Conservation (phyloP, 2,797 vertebrate species). For the Cossypha polioptera region DNA sequence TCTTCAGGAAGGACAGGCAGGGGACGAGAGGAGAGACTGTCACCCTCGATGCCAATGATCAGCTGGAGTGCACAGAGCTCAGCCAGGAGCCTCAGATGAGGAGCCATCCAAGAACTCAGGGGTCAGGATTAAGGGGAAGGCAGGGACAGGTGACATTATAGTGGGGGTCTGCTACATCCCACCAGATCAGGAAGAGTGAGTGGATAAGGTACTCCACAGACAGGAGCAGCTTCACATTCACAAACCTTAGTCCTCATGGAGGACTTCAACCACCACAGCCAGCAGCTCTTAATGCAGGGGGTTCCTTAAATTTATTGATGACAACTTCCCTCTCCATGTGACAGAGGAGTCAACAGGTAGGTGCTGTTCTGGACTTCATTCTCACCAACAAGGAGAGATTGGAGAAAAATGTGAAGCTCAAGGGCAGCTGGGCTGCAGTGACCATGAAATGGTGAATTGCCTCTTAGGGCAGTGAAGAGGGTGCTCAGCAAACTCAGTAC, state of each 20-base stretch:
- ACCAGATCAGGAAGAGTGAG: not conserved
- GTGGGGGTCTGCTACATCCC: not conserved
- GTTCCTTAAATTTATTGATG: not conserved
- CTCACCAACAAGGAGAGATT: not conserved
- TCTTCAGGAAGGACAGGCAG: not conserved
- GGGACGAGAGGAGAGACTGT: not conserved
- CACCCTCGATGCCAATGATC: not conserved
- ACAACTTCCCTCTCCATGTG: not conserved
- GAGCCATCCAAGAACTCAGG: not conserved
- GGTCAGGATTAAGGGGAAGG: not conserved
- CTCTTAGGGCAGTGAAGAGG: not conserved
- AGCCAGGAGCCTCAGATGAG: not conserved
- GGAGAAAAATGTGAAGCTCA: not conserved
- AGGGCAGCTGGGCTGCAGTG: not conserved
- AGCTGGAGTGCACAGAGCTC: not conserved
- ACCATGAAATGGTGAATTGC: not conserved
- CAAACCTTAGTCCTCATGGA: not conserved
- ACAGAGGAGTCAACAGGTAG: not conserved
- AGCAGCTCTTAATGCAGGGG: not conserved
- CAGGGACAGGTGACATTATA: not conserved
- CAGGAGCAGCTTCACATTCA: not conserved
- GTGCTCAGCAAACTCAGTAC: not conserved
- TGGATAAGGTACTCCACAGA: not conserved
- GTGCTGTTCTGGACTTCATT: not conserved
- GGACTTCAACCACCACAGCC: not conserved